Evolutionary conservation across 2,888 invertebrate genomes (phyloP), one percentile per base, ranked within the genome.

Genomic region (Coenonympha arcania): DNA sequence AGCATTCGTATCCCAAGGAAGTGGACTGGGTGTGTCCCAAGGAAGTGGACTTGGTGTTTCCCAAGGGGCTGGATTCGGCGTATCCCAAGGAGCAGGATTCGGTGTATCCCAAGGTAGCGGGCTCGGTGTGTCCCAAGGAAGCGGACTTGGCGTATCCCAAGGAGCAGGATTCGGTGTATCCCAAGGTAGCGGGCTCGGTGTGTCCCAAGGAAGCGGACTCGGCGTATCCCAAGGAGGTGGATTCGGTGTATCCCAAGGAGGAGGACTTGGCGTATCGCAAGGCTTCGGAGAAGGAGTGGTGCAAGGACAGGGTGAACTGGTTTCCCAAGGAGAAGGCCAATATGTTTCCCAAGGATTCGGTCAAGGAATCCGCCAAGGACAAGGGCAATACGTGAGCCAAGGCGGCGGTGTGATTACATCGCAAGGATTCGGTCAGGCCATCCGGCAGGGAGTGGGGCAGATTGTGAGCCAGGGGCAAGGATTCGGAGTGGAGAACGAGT

Each of bases 401-500:
- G 60, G 60, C 5, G 44, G 47, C 16, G 59, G 59, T 6, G 31
- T 51, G 34, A 19, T 50, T 1, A 44, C 49, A 1, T 42, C 44
- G 4, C 56, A 56, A 31, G 60, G 60, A 9, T 57, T 55, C 18
- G 63, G 63, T 4, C 57, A 59, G 13, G 37, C 54, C 3, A 57
- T 65, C 8, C 55, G 57, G 16, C 62, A 63, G 53, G 63, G 63
- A 11, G 58, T 61, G 5, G 66, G 65, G 11, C 47, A 57, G 4
- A 62, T 63, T 3, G 52, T 63, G 5, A 55, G 55, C 6, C 66
- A 70, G 45, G 69, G 69, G 5, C 55, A 52, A 11, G 69, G 69
- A 6, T 56, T 62, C 11, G 68, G 64, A 20, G 67, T 69, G 0
- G 77, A 79, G 50, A 75, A 76, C 36, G 75, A 78, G 1, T 73